A percentile compares a stretch with the other conserved stretches of the same genome.
Evolutionary conservation across 2,888 invertebrate genomes (phyloP).

Genomic region (Dynastes hyllus): DNA sequence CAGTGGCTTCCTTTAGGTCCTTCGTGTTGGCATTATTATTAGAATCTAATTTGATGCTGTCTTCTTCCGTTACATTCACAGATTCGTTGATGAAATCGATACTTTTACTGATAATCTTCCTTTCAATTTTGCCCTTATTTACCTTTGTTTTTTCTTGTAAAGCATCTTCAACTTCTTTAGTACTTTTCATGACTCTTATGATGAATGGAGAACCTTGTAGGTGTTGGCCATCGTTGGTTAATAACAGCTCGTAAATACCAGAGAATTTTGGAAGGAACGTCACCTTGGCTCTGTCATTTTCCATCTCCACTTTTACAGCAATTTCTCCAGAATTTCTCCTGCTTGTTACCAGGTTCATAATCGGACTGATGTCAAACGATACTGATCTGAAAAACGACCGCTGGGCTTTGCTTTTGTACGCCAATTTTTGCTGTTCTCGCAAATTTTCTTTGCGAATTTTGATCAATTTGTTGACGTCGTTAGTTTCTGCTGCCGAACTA

Average conservation of each 20-base stretch:
- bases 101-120: slow-evolving; percentile 61
- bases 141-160: slow-evolving; percentile 50
- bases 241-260: slow-evolving; percentile 75
- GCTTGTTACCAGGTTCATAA: slow-evolving; percentile 70
- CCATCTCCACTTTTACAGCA: slow-evolving; percentile 72
- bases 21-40: slow-evolving; percentile 41
- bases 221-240: slow-evolving; percentile 74
- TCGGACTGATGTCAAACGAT: slow-evolving; percentile 56
- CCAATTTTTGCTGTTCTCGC: slow-evolving; percentile 50
- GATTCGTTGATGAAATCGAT: slow-evolving; percentile 63
- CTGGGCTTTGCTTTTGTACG: slow-evolving; percentile 50
- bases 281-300: slow-evolving; percentile 73
- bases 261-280: slow-evolving; percentile 72
- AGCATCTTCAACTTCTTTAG: slow-evolving; percentile 52
- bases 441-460: slow-evolving; percentile 47
- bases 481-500: slow-evolving; percentile 49
- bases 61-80: slow-evolving; percentile 32
- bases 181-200: slow-evolving; percentile 62
- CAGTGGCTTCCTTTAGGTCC: not conserved
- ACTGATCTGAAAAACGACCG: slow-evolving; percentile 56
- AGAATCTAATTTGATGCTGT: slow-evolving; percentile 33
- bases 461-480: slow-evolving; percentile 23
- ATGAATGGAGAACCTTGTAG: slow-evolving; percentile 77
- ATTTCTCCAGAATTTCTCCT: slow-evolving; percentile 68
- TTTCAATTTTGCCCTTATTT: slow-evolving; percentile 64